Evolutionary conservation across 2,797 vertebrate species (phyloP), one percentile per base, ranked within the genome.

Genomic region (Parauchenoglanis punctatus): DNA sequence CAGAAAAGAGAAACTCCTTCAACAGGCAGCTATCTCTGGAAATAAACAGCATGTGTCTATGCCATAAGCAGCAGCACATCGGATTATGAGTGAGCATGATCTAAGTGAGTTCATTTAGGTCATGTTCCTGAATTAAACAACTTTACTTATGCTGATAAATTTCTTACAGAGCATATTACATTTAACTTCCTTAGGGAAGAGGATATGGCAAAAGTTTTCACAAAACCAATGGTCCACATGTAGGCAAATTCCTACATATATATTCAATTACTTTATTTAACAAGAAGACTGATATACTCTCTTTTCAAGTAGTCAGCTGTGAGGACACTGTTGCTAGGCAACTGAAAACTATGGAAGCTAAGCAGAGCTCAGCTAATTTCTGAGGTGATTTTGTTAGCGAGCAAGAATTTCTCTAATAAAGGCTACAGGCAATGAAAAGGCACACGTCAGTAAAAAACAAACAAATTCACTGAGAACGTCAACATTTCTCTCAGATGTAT

Each of bases 31-130:
- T 75, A 13, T n/a, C 25, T 54, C 46, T 40, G 77, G 35, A 81
- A 72, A 25, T 17, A 25, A 59, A 81, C 20, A 0, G 10, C 8
- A 8, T 83, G 28, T 40, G 54, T 67, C 46, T 28, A 61, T 85
- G 23, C 49, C 61, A 46, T 49, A 70, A 86, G 63, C 58, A 81
- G 65, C 8, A 49, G 67, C 56, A 81, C 78, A 23, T 58, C 84
- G 56, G 86, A 70, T 83, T 68, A 83, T 49, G 28, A 31, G 17
- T 72, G 67, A 78, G 65, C 78, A 58, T 65, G 46, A 20, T 4
- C 52, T 35, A 23, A 78, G 8, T 0, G 56, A 25, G 31, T 40
- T 61, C 35, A n/a, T n/a, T 61, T 44, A 44, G 35, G 35, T 81
- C 58, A 61, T 61, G 20, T 63, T 35, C 4, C 11, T 4, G 23